Evolutionary conservation across 2,113 vertebrate genomes (phyloP).

Genomic region (Osmerus eperlanus): DNA sequence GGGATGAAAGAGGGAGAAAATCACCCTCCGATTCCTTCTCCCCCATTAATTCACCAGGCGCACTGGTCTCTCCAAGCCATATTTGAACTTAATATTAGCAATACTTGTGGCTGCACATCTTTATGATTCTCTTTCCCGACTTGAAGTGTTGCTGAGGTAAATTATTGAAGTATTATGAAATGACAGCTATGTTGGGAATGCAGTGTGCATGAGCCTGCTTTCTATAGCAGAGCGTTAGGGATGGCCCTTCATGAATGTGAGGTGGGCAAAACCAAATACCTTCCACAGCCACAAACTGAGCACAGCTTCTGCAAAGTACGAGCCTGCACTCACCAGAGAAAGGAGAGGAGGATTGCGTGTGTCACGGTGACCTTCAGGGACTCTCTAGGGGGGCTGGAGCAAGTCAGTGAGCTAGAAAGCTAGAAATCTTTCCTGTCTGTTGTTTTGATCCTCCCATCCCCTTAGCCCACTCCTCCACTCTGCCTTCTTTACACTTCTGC

Average conservation of each 20-base stretch:
- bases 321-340: not conserved
- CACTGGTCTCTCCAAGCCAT: not conserved
- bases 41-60: conserved; percentile 20
- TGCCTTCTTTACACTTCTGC: not conserved
- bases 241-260: not conserved
- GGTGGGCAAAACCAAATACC: not conserved
- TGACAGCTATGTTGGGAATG: not conserved
- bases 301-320: too few species aligned
- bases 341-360: not conserved
- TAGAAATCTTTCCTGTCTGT: conserved; percentile 1
- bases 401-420: not conserved
- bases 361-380: not conserved
- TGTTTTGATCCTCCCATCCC: not conserved
- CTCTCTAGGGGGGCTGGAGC: not conserved
- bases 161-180: not conserved
- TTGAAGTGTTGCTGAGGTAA: not conserved
- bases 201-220: not conserved
- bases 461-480: not conserved
- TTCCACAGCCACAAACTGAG: not conserved
- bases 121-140: not conserved
- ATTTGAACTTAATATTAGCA: conserved; percentile 11
- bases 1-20: conserved; percentile 27
- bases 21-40: conserved; percentile 12
- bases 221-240: too few species aligned
- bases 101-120: not conserved